Evolutionary conservation across 2,113 vertebrate genomes (phyloP).

Genomic region (Rousettus leschenaultii): DNA sequence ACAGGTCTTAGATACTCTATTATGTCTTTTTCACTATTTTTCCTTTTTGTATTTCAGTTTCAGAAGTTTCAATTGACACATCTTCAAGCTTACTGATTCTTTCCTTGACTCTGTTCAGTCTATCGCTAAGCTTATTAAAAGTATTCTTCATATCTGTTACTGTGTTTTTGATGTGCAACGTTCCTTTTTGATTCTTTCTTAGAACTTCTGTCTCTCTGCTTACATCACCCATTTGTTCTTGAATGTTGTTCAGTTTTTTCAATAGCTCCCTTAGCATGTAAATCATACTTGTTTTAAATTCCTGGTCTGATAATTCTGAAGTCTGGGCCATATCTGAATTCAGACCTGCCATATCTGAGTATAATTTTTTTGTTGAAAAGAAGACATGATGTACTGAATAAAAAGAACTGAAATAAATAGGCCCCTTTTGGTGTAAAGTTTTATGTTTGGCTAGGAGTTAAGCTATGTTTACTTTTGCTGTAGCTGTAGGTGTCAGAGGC

Average conservation of each 20-base stretch:
- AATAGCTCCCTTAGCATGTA: neutral
- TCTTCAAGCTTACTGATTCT: neutral
- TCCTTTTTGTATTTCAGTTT: neutral
- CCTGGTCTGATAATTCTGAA: neutral
- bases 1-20: neutral
- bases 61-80: neutral
- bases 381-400: neutral
- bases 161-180: neutral
- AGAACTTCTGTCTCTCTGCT: neutral
- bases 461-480: neutral
- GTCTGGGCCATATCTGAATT: neutral
- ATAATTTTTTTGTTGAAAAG: neutral
- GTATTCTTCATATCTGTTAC: neutral
- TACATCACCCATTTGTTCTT: neutral
- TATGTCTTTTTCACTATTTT: neutral
- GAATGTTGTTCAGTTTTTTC: neutral
- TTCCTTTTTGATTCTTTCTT: neutral
- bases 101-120: neutral
- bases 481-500: neutral
- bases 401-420: neutral
- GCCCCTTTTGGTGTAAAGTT: neutral
- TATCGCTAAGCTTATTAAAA: neutral
- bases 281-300: neutral
- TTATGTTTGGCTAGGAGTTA: neutral
- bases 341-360: neutral